phyloP scores from a whole-genome alignment of 2,113 vertebrate genomes.

The Canis aureus region DNA sequence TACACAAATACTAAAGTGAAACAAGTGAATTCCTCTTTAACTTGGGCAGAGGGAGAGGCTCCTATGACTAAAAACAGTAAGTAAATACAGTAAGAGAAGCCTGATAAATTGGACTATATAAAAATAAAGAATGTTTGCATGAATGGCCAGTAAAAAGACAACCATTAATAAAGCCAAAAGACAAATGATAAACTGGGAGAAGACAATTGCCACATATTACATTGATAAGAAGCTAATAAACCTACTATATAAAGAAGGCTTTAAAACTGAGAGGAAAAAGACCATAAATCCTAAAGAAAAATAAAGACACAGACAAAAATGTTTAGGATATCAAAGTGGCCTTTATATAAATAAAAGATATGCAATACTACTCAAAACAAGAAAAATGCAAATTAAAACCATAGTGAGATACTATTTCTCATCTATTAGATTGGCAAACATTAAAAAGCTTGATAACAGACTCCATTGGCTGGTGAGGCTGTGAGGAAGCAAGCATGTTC shows the following conservation, averaged over 20 bases:
- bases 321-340: neutral
- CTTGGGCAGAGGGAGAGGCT: too few species aligned
- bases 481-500: neutral
- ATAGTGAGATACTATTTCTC: neutral
- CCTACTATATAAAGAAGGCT: neutral
- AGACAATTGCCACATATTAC: too few species aligned
- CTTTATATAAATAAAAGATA: neutral
- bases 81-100: too few species aligned
- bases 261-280: neutral
- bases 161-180: too few species aligned
- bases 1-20: too few species aligned
- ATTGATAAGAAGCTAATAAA: neutral
- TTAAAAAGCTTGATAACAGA: neutral
- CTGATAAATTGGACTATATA: too few species aligned
- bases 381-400: neutral
- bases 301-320: neutral
- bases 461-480: neutral
- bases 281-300: neutral
- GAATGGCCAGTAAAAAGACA: too few species aligned
- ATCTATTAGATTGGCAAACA: neutral
- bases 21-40: too few species aligned
- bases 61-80: too few species aligned
- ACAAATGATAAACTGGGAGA: too few species aligned
- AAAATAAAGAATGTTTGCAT: too few species aligned
- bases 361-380: neutral